phyloP scores from a whole-genome alignment of 2,113 vertebrate genomes.

The Corythaixoides concolor region DNA sequence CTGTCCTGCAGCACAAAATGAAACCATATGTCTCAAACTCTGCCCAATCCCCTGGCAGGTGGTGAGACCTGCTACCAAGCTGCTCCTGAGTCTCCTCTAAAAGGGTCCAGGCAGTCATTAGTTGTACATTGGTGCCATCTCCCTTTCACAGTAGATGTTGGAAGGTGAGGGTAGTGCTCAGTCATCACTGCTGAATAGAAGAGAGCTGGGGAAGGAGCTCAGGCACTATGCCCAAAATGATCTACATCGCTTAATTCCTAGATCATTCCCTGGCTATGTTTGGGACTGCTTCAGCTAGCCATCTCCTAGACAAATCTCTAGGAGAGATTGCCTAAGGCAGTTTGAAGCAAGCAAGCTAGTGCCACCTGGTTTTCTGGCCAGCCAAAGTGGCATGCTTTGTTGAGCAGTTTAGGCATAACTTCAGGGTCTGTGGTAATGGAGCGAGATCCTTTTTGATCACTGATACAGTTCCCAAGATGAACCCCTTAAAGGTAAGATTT shows the following conservation, averaged over 20 bases:
- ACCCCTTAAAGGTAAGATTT: background rate
- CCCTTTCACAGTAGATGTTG: background rate
- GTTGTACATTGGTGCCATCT: background rate
- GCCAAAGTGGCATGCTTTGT: background rate
- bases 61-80: background rate
- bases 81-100: background rate
- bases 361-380: background rate
- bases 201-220: background rate
- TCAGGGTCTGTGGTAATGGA: background rate
- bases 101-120: background rate
- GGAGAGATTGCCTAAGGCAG: background rate
- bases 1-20: background rate
- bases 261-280: background rate
- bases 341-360: background rate
- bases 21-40: background rate
- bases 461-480: background rate
- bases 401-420: background rate
- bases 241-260: accelerated
- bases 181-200: background rate
- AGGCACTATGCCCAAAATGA: background rate
- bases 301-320: background rate
- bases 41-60: background rate
- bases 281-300: background rate
- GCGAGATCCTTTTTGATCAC: background rate
- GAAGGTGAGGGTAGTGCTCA: background rate